Percentiles rank a stretch among this genome's conserved stretches.
Conservation (phyloP, 1,140 invertebrate species). For the Pseudomyrmex gracilis region DNA sequence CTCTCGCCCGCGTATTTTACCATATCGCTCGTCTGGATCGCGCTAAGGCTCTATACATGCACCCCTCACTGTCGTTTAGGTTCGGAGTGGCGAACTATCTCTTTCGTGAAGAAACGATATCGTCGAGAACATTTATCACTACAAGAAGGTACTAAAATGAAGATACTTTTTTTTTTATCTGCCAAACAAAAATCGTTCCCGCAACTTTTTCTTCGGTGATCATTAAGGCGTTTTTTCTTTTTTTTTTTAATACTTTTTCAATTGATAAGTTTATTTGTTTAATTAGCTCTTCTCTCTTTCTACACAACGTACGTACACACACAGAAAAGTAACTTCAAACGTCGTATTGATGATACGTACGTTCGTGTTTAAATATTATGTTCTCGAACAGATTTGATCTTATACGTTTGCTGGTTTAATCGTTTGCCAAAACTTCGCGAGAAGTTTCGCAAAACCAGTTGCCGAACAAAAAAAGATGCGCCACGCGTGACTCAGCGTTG, state of each 20-base stretch:
- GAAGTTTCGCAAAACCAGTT: background rate
- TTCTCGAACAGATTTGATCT: background rate
- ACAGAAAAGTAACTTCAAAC: no score
- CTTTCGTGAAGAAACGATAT: slow-evolving; percentile 26
- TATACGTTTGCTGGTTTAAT: background rate
- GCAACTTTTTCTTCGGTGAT: background rate
- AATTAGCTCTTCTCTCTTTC: background rate
- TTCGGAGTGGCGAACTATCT: slow-evolving; percentile 31
- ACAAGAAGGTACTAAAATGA: background rate
- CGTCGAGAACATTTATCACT: slow-evolving; percentile 36
- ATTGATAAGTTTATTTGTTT: no score
- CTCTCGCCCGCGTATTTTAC: slow-evolving; percentile 42
- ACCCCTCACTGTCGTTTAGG: slow-evolving; percentile 13
- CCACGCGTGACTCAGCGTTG: slow-evolving; percentile 41
- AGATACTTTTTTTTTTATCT: background rate
- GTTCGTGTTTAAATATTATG: no score
- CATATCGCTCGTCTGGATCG: slow-evolving; percentile 49
- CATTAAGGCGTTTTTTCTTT: background rate
- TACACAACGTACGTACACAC: no score
- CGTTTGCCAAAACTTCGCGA: background rate
- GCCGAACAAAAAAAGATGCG: slow-evolving; percentile 30
- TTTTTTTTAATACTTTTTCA: no score
- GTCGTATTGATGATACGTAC: no score
- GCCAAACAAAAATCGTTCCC: background rate
- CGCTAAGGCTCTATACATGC: slow-evolving; percentile 41